Base-by-base conservation (phyloP, 2,888 invertebrate genomes). In the Nomada goodeniana region DNA sequence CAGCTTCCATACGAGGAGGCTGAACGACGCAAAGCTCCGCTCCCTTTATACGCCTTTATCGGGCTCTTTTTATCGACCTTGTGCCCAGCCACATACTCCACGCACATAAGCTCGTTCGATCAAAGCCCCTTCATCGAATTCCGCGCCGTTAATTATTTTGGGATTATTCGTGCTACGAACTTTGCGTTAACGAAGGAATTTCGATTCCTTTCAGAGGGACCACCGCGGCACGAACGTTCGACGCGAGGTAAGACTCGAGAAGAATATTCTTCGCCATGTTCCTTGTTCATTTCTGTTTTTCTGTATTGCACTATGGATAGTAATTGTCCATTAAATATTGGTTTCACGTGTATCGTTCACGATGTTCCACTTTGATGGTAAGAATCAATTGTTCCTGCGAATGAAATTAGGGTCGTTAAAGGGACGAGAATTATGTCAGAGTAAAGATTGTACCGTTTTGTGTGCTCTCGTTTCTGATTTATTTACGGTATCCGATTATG, bases 101-200 rank as follows among this genome's bases (percentile, higher is more conserved):
- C 64, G 70, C 60, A 69, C 79, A 72, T 76, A 76, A 80, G 67
- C 76, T 76, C 79, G 79, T 65, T 76, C 76, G 79, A 84, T 76
- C 67, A 73, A 79, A 86, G 76, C 61, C 57, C 60, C 42, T 55
- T 65, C 82, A 61, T 78, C 77, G 69, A 82, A 79, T 87, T 76
- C 76, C 76, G 9, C 44, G 63, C 68, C 70, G 80, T 83, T 87
- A 82, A 86, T 87, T 87, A 87, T 84, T 82, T 84, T 70, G 59
- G 77, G 85, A 84, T 86, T 80, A 78, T 73, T 76, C 76, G 52
- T 70, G 72, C 52, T 57, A 29, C 10, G 61, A 47, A 29, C 20
- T 65, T 18, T 10, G 10, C 59, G 59, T 26, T 59, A 71, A 36
- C 26, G 59, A 53, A 26, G 68, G 79, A 77, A 67, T 77, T 68